Evolutionary conservation across 1,140 invertebrate species (phyloP).

Genomic region (Maconellicoccus hirsutus): DNA sequence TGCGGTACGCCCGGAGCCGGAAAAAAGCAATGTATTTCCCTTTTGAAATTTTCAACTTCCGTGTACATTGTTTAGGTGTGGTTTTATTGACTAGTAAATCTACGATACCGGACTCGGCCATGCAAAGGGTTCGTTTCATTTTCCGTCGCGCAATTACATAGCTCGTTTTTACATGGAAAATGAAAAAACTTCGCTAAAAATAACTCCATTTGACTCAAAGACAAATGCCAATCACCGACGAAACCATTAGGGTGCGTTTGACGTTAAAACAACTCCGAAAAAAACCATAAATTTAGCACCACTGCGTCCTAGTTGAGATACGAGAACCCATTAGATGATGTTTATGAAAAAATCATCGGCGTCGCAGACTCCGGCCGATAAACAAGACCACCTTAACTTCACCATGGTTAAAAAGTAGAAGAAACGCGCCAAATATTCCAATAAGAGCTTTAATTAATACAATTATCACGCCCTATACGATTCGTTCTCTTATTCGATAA

Average conservation of each 20-base stretch:
- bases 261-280: neutral
- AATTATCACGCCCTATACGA: neutral
- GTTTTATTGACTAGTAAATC: neutral
- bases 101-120: neutral
- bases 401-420: too few relatives aligned
- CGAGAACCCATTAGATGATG: neutral
- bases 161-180: too few relatives aligned
- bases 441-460: neutral
- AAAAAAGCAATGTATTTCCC: neutral
- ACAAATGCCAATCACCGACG: neutral
- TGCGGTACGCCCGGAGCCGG: neutral
- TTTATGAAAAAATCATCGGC: neutral
- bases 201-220: too few relatives aligned
- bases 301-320: neutral
- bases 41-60: neutral
- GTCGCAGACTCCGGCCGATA: neutral
- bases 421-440: too few relatives aligned
- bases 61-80: conserved; percentile 7
- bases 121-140: too few relatives aligned
- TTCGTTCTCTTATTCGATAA: neutral
- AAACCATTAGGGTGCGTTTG: neutral
- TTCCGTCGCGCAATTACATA: too few relatives aligned
- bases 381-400: too few relatives aligned
- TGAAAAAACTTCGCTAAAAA: too few relatives aligned
- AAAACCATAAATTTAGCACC: neutral